A percentile compares a stretch with the other conserved stretches of the same genome.
phyloP scores from a whole-genome alignment of 2,797 vertebrate species.

The Rhincodon typus region DNA sequence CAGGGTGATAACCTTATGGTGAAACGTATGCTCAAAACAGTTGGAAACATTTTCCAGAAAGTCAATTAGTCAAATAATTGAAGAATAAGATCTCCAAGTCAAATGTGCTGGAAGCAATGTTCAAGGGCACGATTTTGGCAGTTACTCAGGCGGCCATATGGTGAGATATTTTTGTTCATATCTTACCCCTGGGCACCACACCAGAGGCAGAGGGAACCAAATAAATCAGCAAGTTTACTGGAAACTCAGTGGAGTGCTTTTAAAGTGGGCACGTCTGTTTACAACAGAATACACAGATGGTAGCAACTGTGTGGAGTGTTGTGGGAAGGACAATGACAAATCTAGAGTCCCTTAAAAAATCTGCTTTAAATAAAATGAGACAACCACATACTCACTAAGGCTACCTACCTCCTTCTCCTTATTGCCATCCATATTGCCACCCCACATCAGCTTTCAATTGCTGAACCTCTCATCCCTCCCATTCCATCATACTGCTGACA shows the following conservation, averaged over 20 bases:
- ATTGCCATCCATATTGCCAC: not conserved
- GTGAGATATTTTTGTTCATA: not conserved
- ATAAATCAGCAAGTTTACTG: not conserved
- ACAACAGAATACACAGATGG: not conserved
- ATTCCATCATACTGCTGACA: not conserved
- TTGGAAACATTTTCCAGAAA: not conserved
- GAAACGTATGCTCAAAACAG: not conserved
- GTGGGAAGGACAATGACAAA: not conserved
- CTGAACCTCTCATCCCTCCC: not conserved
- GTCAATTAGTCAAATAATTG: not conserved
- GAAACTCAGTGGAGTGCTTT: not conserved
- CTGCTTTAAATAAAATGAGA: not conserved
- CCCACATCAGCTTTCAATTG: not conserved
- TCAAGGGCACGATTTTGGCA: not conserved
- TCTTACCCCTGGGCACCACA: not conserved
- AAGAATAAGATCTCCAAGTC: not conserved
- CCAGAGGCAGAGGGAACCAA: slow-evolving; percentile 13
- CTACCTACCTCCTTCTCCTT: not conserved
- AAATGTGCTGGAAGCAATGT: not conserved
- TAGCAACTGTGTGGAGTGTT: not conserved
- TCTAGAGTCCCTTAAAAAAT: not conserved
- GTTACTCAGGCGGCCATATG: not conserved
- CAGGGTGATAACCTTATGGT: not conserved
- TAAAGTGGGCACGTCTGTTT: not conserved
- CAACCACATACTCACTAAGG: not conserved